Conservation (phyloP, 1,140 invertebrate genomes). For the Antheraea mylitta region DNA sequence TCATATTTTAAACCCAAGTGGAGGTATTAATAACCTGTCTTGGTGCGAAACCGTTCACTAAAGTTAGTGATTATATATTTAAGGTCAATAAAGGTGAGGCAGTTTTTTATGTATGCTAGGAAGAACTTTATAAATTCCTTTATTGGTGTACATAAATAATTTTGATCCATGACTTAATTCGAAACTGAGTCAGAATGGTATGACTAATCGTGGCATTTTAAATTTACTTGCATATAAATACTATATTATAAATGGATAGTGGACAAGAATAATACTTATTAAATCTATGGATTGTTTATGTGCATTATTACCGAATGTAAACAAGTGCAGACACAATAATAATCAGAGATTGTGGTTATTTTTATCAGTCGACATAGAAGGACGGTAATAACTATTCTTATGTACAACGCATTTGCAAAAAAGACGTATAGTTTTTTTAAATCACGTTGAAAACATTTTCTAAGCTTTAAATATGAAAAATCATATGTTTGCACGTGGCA, state of each 20-base stretch:
- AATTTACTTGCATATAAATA: background rate
- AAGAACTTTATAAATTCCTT: background rate
- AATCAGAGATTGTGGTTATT: background rate
- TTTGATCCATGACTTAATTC: background rate
- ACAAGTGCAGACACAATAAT: background rate
- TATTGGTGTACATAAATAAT: background rate
- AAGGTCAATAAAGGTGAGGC: background rate
- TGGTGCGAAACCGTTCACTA: background rate
- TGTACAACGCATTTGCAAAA: no score
- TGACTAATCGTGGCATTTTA: background rate
- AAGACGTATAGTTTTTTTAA: no score
- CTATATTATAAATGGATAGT: background rate
- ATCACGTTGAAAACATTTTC: no score
- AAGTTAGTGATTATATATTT: background rate
- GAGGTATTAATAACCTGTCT: background rate
- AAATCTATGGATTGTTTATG: background rate
- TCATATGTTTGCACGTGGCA: no score
- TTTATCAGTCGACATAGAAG: no score
- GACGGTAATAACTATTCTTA: no score
- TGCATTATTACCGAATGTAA: background rate
- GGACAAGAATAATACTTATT: background rate
- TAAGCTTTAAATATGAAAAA: no score
- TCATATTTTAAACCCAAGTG: background rate
- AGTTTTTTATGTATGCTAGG: background rate
- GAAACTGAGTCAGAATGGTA: background rate